Evolutionary conservation across 2,797 vertebrate genomes (phyloP), one percentile per base, ranked within the genome.

Genomic region (Cetoscarus ocellatus): DNA sequence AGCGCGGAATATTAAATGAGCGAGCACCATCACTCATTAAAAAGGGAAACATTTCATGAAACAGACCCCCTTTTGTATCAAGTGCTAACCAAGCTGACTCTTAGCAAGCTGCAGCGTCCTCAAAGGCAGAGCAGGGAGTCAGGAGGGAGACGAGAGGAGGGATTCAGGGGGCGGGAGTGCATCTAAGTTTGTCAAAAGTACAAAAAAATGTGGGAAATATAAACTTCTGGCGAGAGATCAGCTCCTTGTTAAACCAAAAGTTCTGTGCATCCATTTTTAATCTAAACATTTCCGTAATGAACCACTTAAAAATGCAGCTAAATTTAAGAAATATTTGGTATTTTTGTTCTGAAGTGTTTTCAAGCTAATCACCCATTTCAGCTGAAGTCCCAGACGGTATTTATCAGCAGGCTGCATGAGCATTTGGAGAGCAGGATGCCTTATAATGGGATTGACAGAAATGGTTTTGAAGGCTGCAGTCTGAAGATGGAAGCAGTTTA

Each of bases 21-120:
- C 40, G 85, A 92, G 86, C 87, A 85, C 86, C 79, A 91, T 92
- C 88, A 86, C 86, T 91, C 90, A 92, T 94, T 93, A 93, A 92
- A 92, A 92, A 91, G 73, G 80, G 77, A 91, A 94, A 91, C 88
- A 91, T 89, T 85, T 91, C 79, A 88, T 79, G 81, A 83, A 89
- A 93, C 89, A 93, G 90, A 88, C 85, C 86, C 77, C 75, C 85
- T 86, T 91, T 91, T 93, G 90, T 92, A 75, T 85, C 78, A 73
- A 77, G 73, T 66, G 70, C 77, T 64, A 70, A 75, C 80, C 80
- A 58, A 71, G 79, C 43, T 11, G 56, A 57, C 82, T 61, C 75
- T 58, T 82, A 43, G 82, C 70, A 10, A 56, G 54, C 27, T 27
- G 27, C 65, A 50, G 27, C 43, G 19, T 72, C 79, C 79, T 84